Percentiles rank a stretch among this genome's conserved stretches.
Conservation (phyloP, 2,888 invertebrate species). For the Phortica magna region DNA sequence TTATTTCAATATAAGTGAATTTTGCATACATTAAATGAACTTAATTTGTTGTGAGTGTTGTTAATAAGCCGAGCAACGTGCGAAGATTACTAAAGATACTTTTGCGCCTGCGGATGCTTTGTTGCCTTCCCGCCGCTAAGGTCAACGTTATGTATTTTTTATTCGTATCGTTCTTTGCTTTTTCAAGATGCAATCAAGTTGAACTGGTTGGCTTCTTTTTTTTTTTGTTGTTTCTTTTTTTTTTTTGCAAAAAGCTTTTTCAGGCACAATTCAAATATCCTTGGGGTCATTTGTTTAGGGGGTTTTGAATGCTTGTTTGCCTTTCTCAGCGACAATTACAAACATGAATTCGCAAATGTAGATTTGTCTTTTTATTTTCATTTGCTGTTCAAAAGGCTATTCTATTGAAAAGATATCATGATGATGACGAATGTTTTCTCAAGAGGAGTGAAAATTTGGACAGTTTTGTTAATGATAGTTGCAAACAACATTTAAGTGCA, state of each 20-base stretch:
- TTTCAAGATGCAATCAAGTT: constrained; percentile 19
- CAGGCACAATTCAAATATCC: constrained; percentile 12
- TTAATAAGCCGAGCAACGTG: not conserved
- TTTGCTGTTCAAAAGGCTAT: not conserved
- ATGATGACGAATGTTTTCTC: constrained; percentile 5
- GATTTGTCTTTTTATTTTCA: constrained; percentile 1
- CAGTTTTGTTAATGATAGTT: constrained; percentile 27
- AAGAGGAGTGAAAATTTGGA: constrained; percentile 33
- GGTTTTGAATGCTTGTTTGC: constrained; percentile 25
- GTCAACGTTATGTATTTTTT: not conserved
- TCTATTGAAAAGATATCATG: not conserved
- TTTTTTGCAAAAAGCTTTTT: constrained; percentile 3
- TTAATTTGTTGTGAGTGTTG: constrained; percentile 9
- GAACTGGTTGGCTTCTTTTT: constrained; percentile 11
- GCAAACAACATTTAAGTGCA: constrained; percentile 26
- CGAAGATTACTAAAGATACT: constrained; percentile 20
- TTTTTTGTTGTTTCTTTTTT: not conserved
- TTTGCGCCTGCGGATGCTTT: not conserved
- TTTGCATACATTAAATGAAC: constrained; percentile 1
- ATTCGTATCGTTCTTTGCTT: not conserved
- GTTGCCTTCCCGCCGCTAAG: not conserved
- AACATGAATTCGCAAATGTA: constrained; percentile 25
- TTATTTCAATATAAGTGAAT: not conserved
- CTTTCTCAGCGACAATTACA: constrained; percentile 22
- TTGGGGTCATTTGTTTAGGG: constrained; percentile 23